Conservation (phyloP, 2,888 invertebrate species). For the Apoda limacodes region DNA sequence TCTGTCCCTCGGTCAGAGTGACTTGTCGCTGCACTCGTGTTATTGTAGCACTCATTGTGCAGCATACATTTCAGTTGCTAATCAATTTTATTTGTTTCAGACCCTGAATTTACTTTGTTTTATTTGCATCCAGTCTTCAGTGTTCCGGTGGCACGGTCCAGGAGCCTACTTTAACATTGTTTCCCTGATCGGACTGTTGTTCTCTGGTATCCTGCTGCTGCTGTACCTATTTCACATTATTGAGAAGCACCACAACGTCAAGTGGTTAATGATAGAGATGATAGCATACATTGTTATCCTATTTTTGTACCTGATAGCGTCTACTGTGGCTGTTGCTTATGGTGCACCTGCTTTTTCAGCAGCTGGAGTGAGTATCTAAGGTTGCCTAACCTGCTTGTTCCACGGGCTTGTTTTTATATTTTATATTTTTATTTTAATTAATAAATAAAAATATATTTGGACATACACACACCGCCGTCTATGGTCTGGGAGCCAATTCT, state of each 20-base stretch:
- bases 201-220: constrained; percentile 76
- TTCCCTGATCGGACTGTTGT: constrained; percentile 83
- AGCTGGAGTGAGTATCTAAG: constrained; percentile 77
- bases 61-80: constrained; percentile 3
- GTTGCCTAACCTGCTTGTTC: no score
- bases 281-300: constrained; percentile 77
- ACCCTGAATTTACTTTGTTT: constrained; percentile 79
- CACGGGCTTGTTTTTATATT: no score
- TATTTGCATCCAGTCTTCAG: constrained; percentile 79
- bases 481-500: neutral
- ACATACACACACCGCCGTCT: no score
- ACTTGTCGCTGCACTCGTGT: no score
- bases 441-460: no score
- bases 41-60: no score
- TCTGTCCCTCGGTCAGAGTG: no score
- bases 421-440: no score
- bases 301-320: constrained; percentile 79
- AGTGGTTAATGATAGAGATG: constrained; percentile 88
- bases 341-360: constrained; percentile 73
- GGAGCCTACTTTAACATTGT: constrained; percentile 83
- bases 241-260: constrained; percentile 84
- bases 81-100: no score
- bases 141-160: constrained; percentile 69
- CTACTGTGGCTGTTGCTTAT: constrained; percentile 77
- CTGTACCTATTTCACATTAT: constrained; percentile 86